These are phyloP conservation scores for Drosophila seguyi DNA, from an alignment of 1,140 invertebrate genomes.

Conservation along the genomic window DNA sequence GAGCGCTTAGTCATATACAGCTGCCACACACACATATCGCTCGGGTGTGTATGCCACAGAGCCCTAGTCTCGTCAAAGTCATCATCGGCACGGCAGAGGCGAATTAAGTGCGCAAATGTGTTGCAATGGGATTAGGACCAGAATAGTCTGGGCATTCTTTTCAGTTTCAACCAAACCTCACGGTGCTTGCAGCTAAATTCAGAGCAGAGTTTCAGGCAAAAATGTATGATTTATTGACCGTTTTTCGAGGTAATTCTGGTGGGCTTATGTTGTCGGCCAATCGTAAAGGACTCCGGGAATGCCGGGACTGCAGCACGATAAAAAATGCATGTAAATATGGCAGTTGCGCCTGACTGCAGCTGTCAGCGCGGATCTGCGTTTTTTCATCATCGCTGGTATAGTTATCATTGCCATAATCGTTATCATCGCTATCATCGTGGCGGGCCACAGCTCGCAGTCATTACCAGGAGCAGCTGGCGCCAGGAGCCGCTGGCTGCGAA, in stretches of 20 bases:
- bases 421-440: slow-evolving; percentile 25
- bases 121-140: slow-evolving; percentile 6
- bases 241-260: slow-evolving; percentile 1
- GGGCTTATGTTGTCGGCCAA: neutral
- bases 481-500: slow-evolving; percentile 48
- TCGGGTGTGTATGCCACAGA: slow-evolving; percentile 1
- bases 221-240: slow-evolving; percentile 12
- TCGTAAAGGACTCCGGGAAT: neutral
- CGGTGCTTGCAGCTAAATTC: neutral
- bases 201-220: neutral
- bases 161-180: neutral
- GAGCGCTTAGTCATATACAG: slow-evolving; percentile 67
- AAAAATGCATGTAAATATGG: slow-evolving; percentile 26
- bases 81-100: slow-evolving; percentile 24
- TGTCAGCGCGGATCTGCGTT: neutral
- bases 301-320: slow-evolving; percentile 1
- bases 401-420: slow-evolving; percentile 19
- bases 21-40: slow-evolving; percentile 25
- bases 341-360: slow-evolving; percentile 17
- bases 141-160: neutral
- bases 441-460: slow-evolving; percentile 50
- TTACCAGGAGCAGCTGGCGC: slow-evolving; percentile 34
- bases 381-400: slow-evolving; percentile 20
- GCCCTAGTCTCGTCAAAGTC: slow-evolving; percentile 21
- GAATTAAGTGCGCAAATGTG: slow-evolving; percentile 40